Percentiles rank a stretch among this genome's conserved stretches.
These are phyloP conservation scores for Meteorus sp. DNA, from an alignment of 1,140 invertebrate genomes.

Conservation along the genomic window DNA sequence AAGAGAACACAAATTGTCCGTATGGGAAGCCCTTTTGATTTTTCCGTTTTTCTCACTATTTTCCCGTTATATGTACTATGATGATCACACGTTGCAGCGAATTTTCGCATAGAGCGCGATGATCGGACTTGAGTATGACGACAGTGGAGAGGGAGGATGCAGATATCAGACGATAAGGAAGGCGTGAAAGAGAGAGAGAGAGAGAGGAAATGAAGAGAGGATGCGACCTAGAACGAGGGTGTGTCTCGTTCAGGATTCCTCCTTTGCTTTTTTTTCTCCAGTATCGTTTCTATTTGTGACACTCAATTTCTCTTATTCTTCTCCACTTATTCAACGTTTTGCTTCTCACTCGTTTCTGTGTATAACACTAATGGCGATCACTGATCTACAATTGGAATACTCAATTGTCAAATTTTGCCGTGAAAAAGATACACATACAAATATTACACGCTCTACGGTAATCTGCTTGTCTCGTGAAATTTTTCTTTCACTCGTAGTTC, in stretches of 20 bases:
- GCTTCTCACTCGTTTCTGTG: no score
- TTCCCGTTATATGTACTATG: background rate
- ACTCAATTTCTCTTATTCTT: background rate
- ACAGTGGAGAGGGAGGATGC: constrained; percentile 18
- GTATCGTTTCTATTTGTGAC: background rate
- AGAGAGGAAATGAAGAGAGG: constrained; percentile 20
- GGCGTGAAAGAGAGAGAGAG: constrained; percentile 20
- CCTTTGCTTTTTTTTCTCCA: background rate
- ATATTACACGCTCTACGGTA: background rate
- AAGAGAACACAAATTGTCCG: background rate
- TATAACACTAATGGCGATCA: no score
- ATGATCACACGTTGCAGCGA: constrained; percentile 9
- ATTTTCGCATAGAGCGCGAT: constrained; percentile 16
- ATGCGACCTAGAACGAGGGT: constrained; percentile 23
- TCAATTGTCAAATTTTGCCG: no score
- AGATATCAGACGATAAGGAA: constrained; percentile 26
- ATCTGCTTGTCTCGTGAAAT: background rate
- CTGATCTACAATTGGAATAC: no score
- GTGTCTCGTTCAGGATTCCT: constrained; percentile 15
- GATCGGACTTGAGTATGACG: constrained; percentile 19
- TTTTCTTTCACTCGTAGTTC: no score
- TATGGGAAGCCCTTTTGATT: constrained; percentile 5
- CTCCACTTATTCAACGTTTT: background rate
- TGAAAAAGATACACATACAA: no score
- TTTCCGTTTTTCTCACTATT: background rate